Percentiles rank a stretch among this genome's conserved stretches.
Evolutionary conservation across 1,140 invertebrate species (phyloP).

Genomic region (Zaprionus inermis): DNA sequence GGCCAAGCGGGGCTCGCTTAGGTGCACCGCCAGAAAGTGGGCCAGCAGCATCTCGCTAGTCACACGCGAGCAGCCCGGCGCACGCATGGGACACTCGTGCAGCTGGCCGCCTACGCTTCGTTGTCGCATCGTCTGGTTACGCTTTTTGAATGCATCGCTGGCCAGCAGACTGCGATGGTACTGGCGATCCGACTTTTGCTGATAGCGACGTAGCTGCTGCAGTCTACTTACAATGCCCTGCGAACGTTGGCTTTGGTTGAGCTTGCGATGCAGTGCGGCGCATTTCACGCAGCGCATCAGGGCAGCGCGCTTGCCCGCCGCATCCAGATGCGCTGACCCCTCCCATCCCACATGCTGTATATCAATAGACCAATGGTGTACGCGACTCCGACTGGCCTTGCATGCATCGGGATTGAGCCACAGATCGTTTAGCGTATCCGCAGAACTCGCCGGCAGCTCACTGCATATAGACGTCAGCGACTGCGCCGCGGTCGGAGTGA

Average conservation of each 20-base stretch:
- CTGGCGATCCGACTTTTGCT: neutral
- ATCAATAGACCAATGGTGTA: neutral
- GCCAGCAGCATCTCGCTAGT: conserved; percentile 18
- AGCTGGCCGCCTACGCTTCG: too few relatives aligned
- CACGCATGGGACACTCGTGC: conserved; percentile 24
- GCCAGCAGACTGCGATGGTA: neutral
- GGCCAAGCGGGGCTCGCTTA: neutral
- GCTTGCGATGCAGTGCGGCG: neutral
- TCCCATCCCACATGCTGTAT: neutral
- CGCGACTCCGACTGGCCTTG: neutral
- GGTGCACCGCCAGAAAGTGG: conserved; percentile 34
- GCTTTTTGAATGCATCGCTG: neutral
- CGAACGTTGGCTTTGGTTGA: neutral
- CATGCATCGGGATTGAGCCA: conserved; percentile 16
- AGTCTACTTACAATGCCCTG: conserved; percentile 22
- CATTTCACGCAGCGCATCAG: conserved; percentile 3
- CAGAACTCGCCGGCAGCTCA: neutral
- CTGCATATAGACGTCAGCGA: neutral
- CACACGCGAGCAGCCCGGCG: conserved; percentile 7
- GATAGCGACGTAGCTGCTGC: conserved; percentile 35
- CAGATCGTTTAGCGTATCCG: conserved; percentile 9
- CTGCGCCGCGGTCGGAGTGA: neutral
- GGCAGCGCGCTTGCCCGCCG: neutral
- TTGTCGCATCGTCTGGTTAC: too few relatives aligned
- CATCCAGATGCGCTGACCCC: neutral